Percentiles rank a stretch among this genome's conserved stretches.
These are phyloP conservation scores for Microchrysa polita DNA, from an alignment of 2,888 invertebrate genomes.

Conservation along the genomic window DNA sequence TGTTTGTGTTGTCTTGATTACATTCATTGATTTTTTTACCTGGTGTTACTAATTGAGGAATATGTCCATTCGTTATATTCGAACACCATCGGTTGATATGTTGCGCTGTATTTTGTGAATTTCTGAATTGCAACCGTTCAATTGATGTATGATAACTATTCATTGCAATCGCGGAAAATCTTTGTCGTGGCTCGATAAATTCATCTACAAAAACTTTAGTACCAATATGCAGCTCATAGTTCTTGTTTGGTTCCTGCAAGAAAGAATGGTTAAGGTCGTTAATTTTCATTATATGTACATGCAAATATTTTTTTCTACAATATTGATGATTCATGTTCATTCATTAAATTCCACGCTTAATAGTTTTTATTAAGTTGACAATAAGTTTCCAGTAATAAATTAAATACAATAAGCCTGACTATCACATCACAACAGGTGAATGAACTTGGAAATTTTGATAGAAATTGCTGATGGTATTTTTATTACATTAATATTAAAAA, in stretches of 20 bases:
- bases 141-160: conserved; percentile 75
- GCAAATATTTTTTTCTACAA: too few species aligned
- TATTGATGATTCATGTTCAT: not conserved
- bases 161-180: conserved; percentile 71
- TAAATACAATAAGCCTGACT: too few species aligned
- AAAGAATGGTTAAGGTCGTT: not conserved
- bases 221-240: conserved; percentile 72
- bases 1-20: too few species aligned
- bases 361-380: not conserved
- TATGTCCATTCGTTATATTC: conserved; percentile 77
- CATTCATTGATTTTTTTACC: too few species aligned
- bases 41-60: conserved; percentile 72
- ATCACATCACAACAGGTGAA: too few species aligned
- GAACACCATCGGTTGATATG: conserved; percentile 84
- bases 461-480: too few species aligned
- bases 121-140: conserved; percentile 71
- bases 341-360: not conserved
- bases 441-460: too few species aligned
- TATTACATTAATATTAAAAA: too few species aligned
- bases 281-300: too few species aligned
- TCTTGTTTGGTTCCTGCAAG: conserved; percentile 53
- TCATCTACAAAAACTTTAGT: conserved; percentile 73
- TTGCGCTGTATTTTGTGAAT: conserved; percentile 67
- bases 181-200: conserved; percentile 67
- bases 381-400: too few species aligned